Conservation (phyloP, 1,140 invertebrate species). For the Pseudomyrmex dendroicus region DNA sequence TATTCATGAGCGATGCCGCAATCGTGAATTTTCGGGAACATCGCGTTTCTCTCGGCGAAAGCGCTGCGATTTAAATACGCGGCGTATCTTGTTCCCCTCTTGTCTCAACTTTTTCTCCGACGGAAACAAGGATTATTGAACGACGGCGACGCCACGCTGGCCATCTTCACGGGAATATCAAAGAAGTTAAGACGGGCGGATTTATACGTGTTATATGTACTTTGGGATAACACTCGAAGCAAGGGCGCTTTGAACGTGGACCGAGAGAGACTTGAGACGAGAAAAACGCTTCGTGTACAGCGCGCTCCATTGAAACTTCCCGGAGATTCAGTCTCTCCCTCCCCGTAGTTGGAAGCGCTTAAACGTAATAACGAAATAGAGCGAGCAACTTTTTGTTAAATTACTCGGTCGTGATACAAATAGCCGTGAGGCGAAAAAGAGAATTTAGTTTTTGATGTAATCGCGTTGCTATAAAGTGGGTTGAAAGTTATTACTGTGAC, state of each 20-base stretch:
- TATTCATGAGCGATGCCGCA: slow-evolving; percentile 17
- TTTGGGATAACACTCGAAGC: slow-evolving; percentile 44
- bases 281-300: slow-evolving; percentile 46
- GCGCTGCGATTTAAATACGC: slow-evolving; percentile 36
- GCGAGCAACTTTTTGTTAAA: slow-evolving; percentile 63
- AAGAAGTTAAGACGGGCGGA: slow-evolving; percentile 51
- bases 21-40: slow-evolving; percentile 34
- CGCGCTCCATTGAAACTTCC: slow-evolving; percentile 50
- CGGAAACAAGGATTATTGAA: slow-evolving; percentile 53
- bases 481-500: slow-evolving; percentile 54
- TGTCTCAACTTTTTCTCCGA: slow-evolving; percentile 22
- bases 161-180: slow-evolving; percentile 47
- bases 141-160: slow-evolving; percentile 19
- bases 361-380: slow-evolving; percentile 66
- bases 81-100: not conserved
- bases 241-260: not conserved
- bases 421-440: slow-evolving; percentile 48
- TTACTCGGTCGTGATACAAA: slow-evolving; percentile 64
- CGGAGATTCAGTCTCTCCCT: slow-evolving; percentile 49
- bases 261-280: slow-evolving; percentile 19
- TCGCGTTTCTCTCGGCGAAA: not conserved
- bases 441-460: slow-evolving; percentile 39
- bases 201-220: slow-evolving; percentile 54
- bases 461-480: slow-evolving; percentile 44
- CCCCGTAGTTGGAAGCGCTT: slow-evolving; percentile 46